Evolutionary conservation across 2,797 vertebrate genomes (phyloP).

Genomic region (Mycteria americana): DNA sequence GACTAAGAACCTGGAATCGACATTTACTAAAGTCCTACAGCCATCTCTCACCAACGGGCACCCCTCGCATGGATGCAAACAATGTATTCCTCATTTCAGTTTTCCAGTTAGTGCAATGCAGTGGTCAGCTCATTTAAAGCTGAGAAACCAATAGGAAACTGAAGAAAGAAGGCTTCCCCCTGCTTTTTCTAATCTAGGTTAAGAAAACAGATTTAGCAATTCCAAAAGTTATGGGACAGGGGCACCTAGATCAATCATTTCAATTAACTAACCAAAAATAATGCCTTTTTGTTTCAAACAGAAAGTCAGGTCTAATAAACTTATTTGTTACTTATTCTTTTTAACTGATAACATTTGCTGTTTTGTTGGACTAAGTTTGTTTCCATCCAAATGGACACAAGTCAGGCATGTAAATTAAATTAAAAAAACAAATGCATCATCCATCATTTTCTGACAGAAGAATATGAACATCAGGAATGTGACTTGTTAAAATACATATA

Average conservation of each 20-base stretch:
- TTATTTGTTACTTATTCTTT: background rate
- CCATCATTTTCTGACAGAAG: background rate
- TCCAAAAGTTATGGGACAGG: background rate
- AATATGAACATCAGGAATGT: background rate
- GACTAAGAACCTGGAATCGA: background rate
- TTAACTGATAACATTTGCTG: background rate
- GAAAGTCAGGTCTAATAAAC: background rate
- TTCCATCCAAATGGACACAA: background rate
- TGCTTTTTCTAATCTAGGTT: background rate
- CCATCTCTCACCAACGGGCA: background rate
- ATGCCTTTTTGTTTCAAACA: background rate
- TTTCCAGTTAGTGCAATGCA: background rate
- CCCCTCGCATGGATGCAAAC: accelerated
- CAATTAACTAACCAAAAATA: background rate
- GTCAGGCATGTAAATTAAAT: background rate
- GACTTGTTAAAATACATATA: background rate
- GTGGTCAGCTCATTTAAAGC: background rate
- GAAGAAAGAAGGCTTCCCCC: background rate
- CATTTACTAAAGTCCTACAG: background rate
- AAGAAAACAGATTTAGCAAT: background rate
- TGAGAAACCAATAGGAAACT: background rate
- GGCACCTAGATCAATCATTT: background rate
- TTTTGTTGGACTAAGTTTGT: background rate
- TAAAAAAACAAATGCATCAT: background rate
- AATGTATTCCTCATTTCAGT: background rate